Conservation (phyloP, 2,888 invertebrate species). For the Acleris literana region DNA sequence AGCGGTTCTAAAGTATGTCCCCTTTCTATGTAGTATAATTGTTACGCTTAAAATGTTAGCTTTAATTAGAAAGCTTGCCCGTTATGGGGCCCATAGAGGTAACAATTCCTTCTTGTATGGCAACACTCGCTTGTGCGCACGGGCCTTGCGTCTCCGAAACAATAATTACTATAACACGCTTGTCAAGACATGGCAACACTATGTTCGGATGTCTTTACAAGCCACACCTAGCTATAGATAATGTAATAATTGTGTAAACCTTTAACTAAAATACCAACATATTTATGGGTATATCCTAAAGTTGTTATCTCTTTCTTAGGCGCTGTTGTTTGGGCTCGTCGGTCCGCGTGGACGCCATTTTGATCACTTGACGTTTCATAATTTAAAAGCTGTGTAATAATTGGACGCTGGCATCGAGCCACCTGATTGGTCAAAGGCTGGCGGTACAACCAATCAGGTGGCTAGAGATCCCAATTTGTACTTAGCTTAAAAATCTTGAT, state of each 20-base stretch:
- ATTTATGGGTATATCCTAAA: conserved; percentile 76
- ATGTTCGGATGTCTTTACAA: conserved; percentile 58
- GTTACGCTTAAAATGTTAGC: conserved; percentile 32
- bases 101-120: conserved; percentile 54
- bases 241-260: conserved; percentile 63
- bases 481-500: conserved; percentile 18
- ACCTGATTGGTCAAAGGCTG: conserved; percentile 2
- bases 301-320: conserved; percentile 84
- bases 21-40: conserved; percentile 15
- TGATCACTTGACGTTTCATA: conserved; percentile 10
- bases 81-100: conserved; percentile 40
- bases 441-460: neutral
- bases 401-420: conserved; percentile 1
- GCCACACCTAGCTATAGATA: conserved; percentile 58
- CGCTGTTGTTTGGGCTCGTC: conserved; percentile 76
- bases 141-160: conserved; percentile 57
- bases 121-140: conserved; percentile 56
- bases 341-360: conserved; percentile 56
- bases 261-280: conserved; percentile 60
- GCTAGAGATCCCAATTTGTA: neutral
- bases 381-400: conserved; percentile 6
- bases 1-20: neutral
- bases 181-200: conserved; percentile 56
- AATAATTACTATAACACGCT: conserved; percentile 66
- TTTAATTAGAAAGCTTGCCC: conserved; percentile 29